A percentile compares a stretch with the other conserved stretches of the same genome.
Evolutionary conservation across 1,140 invertebrate species (phyloP).

Genomic region (Andricus grossulariae): DNA sequence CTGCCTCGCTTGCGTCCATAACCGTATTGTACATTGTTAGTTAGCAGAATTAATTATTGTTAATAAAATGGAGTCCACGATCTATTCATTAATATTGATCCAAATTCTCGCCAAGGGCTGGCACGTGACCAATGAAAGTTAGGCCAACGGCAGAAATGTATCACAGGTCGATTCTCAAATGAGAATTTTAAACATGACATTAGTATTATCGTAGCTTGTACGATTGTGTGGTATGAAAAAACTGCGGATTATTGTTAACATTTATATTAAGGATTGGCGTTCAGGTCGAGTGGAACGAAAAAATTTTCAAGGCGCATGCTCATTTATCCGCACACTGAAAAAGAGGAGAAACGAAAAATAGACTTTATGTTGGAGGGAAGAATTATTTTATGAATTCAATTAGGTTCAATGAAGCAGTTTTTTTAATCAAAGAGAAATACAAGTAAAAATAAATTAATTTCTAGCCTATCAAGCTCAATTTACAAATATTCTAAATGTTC

Average conservation of each 20-base stretch:
- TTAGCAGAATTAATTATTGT: not conserved
- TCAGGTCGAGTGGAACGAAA: not conserved
- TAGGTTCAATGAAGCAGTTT: not conserved
- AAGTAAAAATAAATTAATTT: no score
- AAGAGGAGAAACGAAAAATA: conserved; percentile 8
- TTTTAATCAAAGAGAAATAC: no score
- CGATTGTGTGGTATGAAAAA: conserved; percentile 14
- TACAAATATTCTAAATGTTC: no score
- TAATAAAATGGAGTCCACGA: not conserved
- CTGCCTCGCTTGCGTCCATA: not conserved
- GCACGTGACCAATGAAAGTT: not conserved
- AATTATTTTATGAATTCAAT: not conserved
- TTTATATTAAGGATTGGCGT: not conserved
- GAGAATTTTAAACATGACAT: not conserved
- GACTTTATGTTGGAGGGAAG: not conserved
- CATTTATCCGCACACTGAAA: conserved; percentile 16
- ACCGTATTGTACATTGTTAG: conserved; percentile 7
- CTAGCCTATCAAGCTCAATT: no score
- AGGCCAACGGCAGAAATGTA: not conserved
- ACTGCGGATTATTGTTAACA: not conserved
- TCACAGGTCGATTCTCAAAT: not conserved
- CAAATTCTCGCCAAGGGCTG: not conserved
- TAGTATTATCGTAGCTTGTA: not conserved
- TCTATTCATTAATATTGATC: not conserved
- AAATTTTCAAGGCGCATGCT: not conserved